Conservation (phyloP, 2,113 vertebrate species). For the Vimba vimba region DNA sequence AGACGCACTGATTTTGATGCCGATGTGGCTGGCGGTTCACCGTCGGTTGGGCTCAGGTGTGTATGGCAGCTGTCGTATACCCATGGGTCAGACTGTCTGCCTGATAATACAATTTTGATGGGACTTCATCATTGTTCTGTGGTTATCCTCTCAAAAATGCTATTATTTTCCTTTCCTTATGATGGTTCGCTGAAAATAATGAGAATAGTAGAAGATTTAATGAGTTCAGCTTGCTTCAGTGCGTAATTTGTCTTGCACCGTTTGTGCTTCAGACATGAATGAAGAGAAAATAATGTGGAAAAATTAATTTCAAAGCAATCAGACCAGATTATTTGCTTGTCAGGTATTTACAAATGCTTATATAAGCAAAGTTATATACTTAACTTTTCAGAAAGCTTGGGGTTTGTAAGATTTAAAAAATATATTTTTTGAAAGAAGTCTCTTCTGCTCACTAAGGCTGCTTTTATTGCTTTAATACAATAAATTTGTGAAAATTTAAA, state of each 20-base stretch:
- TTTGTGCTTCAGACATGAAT: not conserved
- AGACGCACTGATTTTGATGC: not conserved
- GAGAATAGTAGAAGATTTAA: not conserved
- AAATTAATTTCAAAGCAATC: not conserved
- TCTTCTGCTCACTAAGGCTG: not conserved
- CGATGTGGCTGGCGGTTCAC: not conserved
- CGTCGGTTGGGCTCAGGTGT: not conserved
- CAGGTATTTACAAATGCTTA: no score
- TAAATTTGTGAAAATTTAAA: not conserved
- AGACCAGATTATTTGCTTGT: not conserved
- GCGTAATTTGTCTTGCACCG: not conserved
- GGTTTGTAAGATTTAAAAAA: no score
- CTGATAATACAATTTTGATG: conserved; percentile 13
- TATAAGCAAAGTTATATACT: no score
- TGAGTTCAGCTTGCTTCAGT: not conserved
- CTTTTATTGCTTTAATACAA: not conserved
- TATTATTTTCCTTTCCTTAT: not conserved
- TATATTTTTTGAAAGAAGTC: not conserved
- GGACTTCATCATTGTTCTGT: not conserved
- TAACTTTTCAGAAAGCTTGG: no score
- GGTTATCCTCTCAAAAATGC: not conserved
- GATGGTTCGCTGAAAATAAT: not conserved
- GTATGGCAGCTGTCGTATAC: not conserved
- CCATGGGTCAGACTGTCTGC: not conserved
- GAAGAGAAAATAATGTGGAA: not conserved